Base-by-base conservation (phyloP, 2,113 vertebrate species). In the Actenoides hombroni region DNA sequence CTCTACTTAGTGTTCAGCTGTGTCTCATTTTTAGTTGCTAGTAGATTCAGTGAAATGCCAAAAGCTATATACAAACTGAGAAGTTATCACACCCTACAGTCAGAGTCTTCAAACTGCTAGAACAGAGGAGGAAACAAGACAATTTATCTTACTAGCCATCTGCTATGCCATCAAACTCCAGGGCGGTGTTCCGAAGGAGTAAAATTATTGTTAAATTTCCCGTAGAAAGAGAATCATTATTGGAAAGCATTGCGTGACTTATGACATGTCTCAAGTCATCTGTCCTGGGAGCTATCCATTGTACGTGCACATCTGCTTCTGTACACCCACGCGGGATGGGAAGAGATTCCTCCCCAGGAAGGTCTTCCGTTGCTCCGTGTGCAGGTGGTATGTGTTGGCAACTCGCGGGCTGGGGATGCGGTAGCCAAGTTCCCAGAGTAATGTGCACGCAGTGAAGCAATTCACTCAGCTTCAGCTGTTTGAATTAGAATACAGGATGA, bases 321-420 rank as follows among this genome's bases (percentile, higher is more conserved):
- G 81, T 63, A 96, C 96, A 92, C 96, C 96, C 96, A 96, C 94
- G 79, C 96, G 90, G 96, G 94, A 96, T 94, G 95, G 94, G 94
- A 93, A 94, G 94, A 74, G 26, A 77, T 87, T 96, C 88, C 53
- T 96, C 88, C 92, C 94, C 95, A 95, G 97, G 96, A 96, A 96
- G 83, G 90, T 83, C 95, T 96, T 97, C 93, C 59, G 88, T 42
- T 95, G 92, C 86, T 92, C 65, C 1, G 42, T 16, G 2, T 44
- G 93, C 94, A 96, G 96, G 94, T 96, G 96, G 93, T 86, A 95
- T 93, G 90, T 94, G 33, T 74, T 97, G 95, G 94, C 97, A 92
- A 70, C 77, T 59, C 42, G 0, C 10, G 0, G 13, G 4, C 40
- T 53, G 86, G 67, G 88, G 65, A 10, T 68, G 12, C 61, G 70